Base-by-base conservation (phyloP, 2,797 vertebrate genomes). In the Typhlichthys subterraneus region DNA sequence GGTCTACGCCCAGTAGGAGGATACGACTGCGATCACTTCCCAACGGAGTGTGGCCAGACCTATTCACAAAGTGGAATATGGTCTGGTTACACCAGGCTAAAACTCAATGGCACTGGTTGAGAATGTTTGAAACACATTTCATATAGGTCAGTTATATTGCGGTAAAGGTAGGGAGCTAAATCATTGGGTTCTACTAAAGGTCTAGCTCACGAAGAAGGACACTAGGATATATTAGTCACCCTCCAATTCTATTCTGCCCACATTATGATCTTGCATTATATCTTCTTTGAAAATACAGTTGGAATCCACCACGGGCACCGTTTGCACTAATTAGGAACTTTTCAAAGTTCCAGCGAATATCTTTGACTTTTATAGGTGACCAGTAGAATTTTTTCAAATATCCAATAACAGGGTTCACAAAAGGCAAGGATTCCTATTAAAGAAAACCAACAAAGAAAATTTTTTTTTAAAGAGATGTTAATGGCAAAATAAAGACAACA, bases 331-430 rank as follows among this genome's bases (percentile, higher is more conserved):
- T 85, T 6, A 94, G 83, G 65, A 94, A 94, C 84, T 88, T 93
- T 67, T 94, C 93, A 79, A 94, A 94, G 85, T 94, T 94, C 93
- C 93, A 94, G 7, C 92, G 88, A 38, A 94, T 89, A 69, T 94
- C 93, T 45, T 90, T 92, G 63, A 91, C 91, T 65, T 89, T 91
- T 56, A 94, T 80, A 8, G 93, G 92, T 42, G 89, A 91, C 93
- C 92, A 94, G 73, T 89, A 92, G 50, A 94, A 86, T 80, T 89
- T 93, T 75, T 84, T 92, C 5, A 80, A 81, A 49, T 94, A 92
- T 72, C 93, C 93, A 69, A 93, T 88, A 23, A 93, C 76, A 47
- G 90, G 90, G 67, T 93, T 94, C 33, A 92, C 90, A 84, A 86
- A 94, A 45, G 90, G 80, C 55, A 94, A 81, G 12, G 70, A 76